These are phyloP conservation scores for Montipora capricornis DNA, from an alignment of 64 coral and sea anemone species.

Conservation along the genomic window DNA sequence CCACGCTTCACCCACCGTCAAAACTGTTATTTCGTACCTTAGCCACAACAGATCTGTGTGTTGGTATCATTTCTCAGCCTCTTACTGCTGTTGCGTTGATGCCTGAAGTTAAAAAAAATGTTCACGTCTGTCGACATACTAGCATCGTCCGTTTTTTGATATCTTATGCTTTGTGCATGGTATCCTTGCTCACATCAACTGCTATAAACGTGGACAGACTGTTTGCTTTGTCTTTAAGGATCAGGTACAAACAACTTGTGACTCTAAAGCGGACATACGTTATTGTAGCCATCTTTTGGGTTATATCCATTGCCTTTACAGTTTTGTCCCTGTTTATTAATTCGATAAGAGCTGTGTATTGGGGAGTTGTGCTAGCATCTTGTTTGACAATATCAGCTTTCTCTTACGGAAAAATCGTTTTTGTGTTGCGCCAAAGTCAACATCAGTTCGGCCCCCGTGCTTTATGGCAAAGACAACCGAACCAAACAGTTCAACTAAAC, in stretches of 20 bases:
- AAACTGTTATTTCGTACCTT: neutral
- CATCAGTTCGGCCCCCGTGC: neutral
- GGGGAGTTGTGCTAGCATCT: neutral
- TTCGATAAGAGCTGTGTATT: too few species aligned
- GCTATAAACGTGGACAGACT: conserved; percentile 21
- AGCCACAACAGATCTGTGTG: neutral
- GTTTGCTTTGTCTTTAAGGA: neutral
- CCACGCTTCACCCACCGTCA: neutral
- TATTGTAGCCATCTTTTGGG: neutral
- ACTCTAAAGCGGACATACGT: neutral
- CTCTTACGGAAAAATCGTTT: neutral
- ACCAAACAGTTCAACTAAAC: neutral
- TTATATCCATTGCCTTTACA: neutral
- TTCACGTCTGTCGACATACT: neutral
- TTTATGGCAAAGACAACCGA: neutral
- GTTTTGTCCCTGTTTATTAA: neutral
- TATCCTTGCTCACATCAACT: neutral
- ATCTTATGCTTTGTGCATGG: neutral
- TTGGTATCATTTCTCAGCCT: neutral
- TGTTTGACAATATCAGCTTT: neutral
- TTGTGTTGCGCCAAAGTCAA: neutral
- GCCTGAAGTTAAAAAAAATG: neutral
- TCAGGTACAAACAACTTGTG: conserved; percentile 13
- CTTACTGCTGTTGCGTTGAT: neutral
- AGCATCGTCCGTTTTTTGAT: neutral